Evolutionary conservation across 1,140 invertebrate genomes (phyloP).

Genomic region (Anagrus nilaparvatae): DNA sequence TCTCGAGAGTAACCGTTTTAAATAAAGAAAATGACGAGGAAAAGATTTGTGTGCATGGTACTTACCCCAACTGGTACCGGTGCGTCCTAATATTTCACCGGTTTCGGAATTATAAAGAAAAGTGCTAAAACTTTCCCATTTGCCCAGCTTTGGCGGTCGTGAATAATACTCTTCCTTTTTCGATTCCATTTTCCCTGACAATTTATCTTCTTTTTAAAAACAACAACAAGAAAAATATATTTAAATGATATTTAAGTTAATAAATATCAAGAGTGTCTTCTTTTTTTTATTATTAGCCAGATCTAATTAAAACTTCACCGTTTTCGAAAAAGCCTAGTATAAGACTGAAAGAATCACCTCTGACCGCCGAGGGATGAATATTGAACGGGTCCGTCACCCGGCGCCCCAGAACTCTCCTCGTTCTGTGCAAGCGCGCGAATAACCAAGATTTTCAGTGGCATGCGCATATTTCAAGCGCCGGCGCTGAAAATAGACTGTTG

Average conservation of each 20-base stretch:
- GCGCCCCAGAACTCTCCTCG: constrained; percentile 19
- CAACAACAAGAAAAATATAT: not conserved
- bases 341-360: constrained; percentile 6
- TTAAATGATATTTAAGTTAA: too few species aligned
- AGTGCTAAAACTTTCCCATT: constrained; percentile 73
- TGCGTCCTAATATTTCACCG: constrained; percentile 76
- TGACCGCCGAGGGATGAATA: constrained; percentile 37
- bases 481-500: too few species aligned
- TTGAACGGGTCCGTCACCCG: constrained; percentile 36
- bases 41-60: constrained; percentile 20
- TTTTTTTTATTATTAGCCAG: not conserved
- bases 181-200: constrained; percentile 49
- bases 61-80: constrained; percentile 85
- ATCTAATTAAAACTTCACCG: constrained; percentile 2
- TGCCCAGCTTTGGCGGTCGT: constrained; percentile 66
- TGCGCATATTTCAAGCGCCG: too few species aligned
- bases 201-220: not conserved
- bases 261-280: too few species aligned
- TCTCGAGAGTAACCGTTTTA: not conserved
- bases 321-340: constrained; percentile 11
- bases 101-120: constrained; percentile 85
- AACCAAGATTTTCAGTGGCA: too few species aligned
- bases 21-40: constrained; percentile 1
- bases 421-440: constrained; percentile 18
- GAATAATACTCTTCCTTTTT: constrained; percentile 69